These are phyloP conservation scores for Amphipoea lucens DNA, from an alignment of 2,888 invertebrate species.

Conservation along the genomic window DNA sequence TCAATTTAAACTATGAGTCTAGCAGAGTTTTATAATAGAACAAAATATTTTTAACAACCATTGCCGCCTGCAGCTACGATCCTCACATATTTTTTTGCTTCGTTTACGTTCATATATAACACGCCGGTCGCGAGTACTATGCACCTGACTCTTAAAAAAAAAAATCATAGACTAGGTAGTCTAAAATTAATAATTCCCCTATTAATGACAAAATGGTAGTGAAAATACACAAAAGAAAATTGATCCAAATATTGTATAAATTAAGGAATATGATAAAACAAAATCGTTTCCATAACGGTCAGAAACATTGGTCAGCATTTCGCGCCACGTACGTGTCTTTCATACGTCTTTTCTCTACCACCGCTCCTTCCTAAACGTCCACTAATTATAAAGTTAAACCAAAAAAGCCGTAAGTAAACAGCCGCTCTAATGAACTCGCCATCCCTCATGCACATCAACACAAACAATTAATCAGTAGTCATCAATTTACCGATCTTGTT, in stretches of 20 bases:
- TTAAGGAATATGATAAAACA: not conserved
- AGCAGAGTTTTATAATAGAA: not conserved
- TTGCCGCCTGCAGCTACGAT: not conserved
- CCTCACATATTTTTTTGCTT: not conserved
- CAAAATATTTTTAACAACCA: not conserved
- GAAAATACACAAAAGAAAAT: not conserved
- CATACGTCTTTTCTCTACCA: not conserved
- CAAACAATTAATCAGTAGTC: constrained; percentile 67
- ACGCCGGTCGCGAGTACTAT: not conserved
- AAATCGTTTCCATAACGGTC: not conserved
- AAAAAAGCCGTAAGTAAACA: constrained; percentile 50
- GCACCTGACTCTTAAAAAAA: not conserved
- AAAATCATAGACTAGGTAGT: not conserved
- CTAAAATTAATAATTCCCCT: not conserved
- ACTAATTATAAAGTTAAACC: constrained; percentile 21
- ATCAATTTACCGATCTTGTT: constrained; percentile 63
- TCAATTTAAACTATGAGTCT: not conserved
- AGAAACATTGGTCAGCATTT: not conserved
- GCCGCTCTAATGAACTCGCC: constrained; percentile 38
- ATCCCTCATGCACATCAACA: constrained; percentile 57
- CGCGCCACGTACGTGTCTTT: not conserved
- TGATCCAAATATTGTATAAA: not conserved
- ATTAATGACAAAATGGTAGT: not conserved
- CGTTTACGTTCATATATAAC: not conserved
- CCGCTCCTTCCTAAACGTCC: not conserved